A percentile compares a stretch with the other conserved stretches of the same genome.
Conservation (phyloP, 2,797 vertebrate species). For the Phrynocephalus guinanensis region DNA sequence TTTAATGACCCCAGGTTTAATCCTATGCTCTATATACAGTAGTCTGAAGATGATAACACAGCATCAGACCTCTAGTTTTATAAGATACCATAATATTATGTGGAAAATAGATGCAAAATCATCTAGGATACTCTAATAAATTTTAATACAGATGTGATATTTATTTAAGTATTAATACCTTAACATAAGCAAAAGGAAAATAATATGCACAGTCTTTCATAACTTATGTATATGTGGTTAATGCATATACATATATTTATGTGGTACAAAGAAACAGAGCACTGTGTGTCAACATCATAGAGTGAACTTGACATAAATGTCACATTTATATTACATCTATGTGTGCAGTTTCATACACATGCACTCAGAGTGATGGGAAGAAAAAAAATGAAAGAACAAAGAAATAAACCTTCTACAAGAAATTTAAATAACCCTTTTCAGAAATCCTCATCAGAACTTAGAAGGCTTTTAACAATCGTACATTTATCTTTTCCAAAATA, state of each 20-base stretch:
- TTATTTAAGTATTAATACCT: constrained; percentile 23
- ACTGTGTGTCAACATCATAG: neutral
- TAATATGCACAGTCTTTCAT: neutral
- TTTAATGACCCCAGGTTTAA: neutral
- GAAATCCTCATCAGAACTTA: constrained; percentile 77
- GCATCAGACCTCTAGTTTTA: constrained; percentile 18
- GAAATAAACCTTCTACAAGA: constrained; percentile 72
- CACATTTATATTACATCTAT: constrained; percentile 36
- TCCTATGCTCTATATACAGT: neutral
- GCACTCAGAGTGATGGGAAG: neutral
- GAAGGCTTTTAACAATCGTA: constrained; percentile 75
- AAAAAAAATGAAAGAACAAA: constrained; percentile 72
- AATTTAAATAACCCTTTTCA: constrained; percentile 77
- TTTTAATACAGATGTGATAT: constrained; percentile 48
- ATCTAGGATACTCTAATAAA: constrained; percentile 14
- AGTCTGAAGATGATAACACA: neutral
- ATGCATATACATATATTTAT: constrained; percentile 16
- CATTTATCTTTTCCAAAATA: constrained; percentile 81
- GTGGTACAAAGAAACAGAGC: neutral
- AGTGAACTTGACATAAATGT: constrained; percentile 3
- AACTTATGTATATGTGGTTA: neutral
- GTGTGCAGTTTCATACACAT: constrained; percentile 30
- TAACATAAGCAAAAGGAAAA: constrained; percentile 19
- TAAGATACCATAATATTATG: constrained; percentile 22
- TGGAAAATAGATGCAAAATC: constrained; percentile 20